Conservation (phyloP, 1,140 invertebrate species). For the Ips typographus region DNA sequence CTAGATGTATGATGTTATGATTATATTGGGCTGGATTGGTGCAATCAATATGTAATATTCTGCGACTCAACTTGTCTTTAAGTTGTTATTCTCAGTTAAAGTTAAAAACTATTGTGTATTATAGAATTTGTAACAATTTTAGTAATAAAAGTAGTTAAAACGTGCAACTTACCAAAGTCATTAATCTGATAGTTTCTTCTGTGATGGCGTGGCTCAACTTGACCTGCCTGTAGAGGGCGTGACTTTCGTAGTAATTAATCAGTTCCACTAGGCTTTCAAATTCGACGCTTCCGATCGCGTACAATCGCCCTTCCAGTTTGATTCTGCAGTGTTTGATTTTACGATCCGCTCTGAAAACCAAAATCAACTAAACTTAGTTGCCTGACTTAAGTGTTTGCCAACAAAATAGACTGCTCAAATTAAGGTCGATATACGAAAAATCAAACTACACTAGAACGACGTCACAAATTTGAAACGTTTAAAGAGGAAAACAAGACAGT, state of each 20-base stretch:
- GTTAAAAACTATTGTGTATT: not conserved
- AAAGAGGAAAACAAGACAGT: too few relatives aligned
- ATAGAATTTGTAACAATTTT: not conserved
- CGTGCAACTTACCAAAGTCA: constrained; percentile 64
- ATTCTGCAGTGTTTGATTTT: constrained; percentile 96
- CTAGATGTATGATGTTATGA: not conserved
- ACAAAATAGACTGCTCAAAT: too few relatives aligned
- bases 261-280: constrained; percentile 95
- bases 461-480: too few relatives aligned
- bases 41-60: constrained; percentile 23
- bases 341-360: constrained; percentile 73
- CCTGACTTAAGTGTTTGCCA: too few relatives aligned
- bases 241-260: constrained; percentile 86
- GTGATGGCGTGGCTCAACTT: constrained; percentile 87
- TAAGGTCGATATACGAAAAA: too few relatives aligned
- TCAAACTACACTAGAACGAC: too few relatives aligned
- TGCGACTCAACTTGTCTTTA: constrained; percentile 6
- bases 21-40: constrained; percentile 32
- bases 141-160: constrained; percentile 7
- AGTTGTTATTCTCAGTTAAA: constrained; percentile 3
- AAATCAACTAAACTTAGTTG: too few relatives aligned
- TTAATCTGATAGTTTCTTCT: constrained; percentile 68
- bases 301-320: constrained; percentile 86
- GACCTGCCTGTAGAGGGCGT: constrained; percentile 88
- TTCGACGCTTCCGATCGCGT: constrained; percentile 84